These are phyloP conservation scores for Tribolium madens DNA, from an alignment of 1,140 invertebrate genomes.

Conservation along the genomic window DNA sequence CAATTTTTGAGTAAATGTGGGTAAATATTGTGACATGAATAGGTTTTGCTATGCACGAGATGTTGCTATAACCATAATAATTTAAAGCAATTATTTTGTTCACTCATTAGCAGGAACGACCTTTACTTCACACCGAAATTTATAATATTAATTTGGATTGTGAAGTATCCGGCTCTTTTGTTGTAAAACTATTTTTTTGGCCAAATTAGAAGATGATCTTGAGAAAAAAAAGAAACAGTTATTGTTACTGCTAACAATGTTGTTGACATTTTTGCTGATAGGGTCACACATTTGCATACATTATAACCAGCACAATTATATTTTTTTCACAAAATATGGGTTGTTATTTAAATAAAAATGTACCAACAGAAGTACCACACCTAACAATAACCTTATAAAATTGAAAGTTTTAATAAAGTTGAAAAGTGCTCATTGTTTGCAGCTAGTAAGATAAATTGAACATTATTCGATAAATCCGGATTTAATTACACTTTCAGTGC, in stretches of 20 bases:
- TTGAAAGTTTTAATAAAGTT: not conserved
- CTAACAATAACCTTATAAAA: not conserved
- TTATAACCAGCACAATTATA: not conserved
- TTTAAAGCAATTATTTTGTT: not conserved
- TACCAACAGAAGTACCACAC: not conserved
- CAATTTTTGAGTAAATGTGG: not conserved
- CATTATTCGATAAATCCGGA: too few relatives aligned
- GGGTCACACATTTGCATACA: not conserved
- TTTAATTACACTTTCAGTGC: too few relatives aligned
- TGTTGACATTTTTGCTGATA: too few relatives aligned
- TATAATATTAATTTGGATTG: not conserved
- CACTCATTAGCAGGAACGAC: not conserved
- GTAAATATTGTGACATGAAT: not conserved
- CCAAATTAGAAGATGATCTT: too few relatives aligned
- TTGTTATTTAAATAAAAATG: not conserved
- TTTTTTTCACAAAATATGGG: not conserved
- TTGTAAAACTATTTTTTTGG: not conserved
- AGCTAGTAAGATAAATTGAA: not conserved
- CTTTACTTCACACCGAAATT: constrained; percentile 14
- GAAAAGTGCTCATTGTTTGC: not conserved
- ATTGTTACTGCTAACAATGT: too few relatives aligned
- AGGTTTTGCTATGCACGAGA: constrained; percentile 9
- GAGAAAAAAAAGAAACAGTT: too few relatives aligned
- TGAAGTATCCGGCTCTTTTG: not conserved
- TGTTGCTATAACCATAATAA: not conserved